These are phyloP conservation scores for Drosophila novamexicana DNA, from an alignment of 1,140 invertebrate species.

Conservation along the genomic window DNA sequence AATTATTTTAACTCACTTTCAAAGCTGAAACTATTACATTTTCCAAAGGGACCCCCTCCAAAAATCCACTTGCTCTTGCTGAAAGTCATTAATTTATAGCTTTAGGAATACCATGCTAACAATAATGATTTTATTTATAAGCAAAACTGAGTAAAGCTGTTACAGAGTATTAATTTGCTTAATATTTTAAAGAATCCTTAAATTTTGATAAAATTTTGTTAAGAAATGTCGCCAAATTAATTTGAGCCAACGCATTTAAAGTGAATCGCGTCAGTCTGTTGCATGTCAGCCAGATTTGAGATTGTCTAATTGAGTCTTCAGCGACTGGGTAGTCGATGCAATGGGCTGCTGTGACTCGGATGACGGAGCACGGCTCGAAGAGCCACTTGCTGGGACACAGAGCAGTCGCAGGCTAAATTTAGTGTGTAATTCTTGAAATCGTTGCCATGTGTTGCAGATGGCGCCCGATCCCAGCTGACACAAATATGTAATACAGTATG, in stretches of 20 bases:
- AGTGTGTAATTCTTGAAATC: slow-evolving; percentile 79
- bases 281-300: slow-evolving; percentile 67
- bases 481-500: slow-evolving; percentile 53
- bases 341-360: not conserved
- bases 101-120: no score
- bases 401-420: slow-evolving; percentile 64
- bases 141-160: no score
- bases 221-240: not conserved
- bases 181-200: no score
- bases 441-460: slow-evolving; percentile 72
- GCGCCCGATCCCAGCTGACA: slow-evolving; percentile 55
- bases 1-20: no score
- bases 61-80: no score
- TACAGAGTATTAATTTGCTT: no score
- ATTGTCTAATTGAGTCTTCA: slow-evolving; percentile 65
- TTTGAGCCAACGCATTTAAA: slow-evolving; percentile 31
- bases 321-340: slow-evolving; percentile 16
- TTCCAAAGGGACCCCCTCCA: no score
- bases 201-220: no score
- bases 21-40: no score
- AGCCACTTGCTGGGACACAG: slow-evolving; percentile 33
- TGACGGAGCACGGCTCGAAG: not conserved
- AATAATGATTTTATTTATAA: no score
- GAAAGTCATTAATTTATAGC: no score
- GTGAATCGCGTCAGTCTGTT: slow-evolving; percentile 40